These are phyloP conservation scores for Myripristis murdjan DNA, from an alignment of 2,797 vertebrate species.

Conservation along the genomic window DNA sequence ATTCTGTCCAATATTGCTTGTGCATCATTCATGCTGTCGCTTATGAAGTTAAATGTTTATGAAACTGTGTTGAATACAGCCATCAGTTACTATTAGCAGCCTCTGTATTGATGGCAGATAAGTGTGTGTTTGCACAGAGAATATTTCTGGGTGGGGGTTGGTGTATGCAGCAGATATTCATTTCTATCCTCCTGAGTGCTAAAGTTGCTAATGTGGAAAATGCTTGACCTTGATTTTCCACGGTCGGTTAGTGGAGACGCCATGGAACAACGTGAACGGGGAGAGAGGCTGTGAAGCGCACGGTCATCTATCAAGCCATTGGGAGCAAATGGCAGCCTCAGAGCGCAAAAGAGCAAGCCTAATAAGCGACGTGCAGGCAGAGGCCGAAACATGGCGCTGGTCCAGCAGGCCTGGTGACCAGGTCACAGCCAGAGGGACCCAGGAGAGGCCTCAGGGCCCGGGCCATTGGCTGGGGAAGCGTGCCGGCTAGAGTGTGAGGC, in stretches of 20 bases:
- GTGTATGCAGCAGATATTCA: conserved; percentile 65
- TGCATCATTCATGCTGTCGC: conserved; percentile 48
- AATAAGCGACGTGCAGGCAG: neutral
- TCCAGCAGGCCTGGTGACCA: conserved; percentile 44
- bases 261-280: conserved; percentile 44
- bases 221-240: conserved; percentile 80
- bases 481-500: conserved; percentile 39
- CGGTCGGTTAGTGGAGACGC: conserved; percentile 62
- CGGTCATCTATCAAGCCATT: conserved; percentile 51
- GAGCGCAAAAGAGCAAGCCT: conserved; percentile 6
- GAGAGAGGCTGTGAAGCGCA: conserved; percentile 28
- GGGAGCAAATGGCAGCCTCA: conserved; percentile 37
- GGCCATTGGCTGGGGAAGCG: conserved; percentile 44
- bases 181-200: conserved; percentile 70
- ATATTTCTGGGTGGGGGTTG: conserved; percentile 30
- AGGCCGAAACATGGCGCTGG: conserved; percentile 24
- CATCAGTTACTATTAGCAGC: conserved; percentile 40
- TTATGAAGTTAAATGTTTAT: conserved; percentile 40
- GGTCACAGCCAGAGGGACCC: conserved; percentile 53
- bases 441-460: conserved; percentile 24
- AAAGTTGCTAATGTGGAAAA: conserved; percentile 83
- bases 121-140: conserved; percentile 16
- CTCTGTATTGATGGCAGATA: conserved; percentile 34
- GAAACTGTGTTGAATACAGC: conserved; percentile 63
- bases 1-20: conserved; percentile 38